These are phyloP conservation scores for Colinus virginianus DNA, from an alignment of 2,113 vertebrate genomes.

Conservation along the genomic window DNA sequence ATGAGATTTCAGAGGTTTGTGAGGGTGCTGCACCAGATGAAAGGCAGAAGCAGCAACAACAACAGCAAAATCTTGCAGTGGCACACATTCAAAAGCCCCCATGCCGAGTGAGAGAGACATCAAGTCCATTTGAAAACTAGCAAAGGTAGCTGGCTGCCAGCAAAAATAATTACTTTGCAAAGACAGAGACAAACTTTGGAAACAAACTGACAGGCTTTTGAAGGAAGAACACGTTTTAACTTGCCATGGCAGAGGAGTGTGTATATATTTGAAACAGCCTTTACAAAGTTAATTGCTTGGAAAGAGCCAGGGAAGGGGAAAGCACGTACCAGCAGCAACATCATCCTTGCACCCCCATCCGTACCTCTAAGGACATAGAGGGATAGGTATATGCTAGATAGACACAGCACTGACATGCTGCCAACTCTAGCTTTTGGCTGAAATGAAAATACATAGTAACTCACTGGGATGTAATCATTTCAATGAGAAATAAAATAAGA, in stretches of 20 bases:
- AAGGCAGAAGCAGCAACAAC: constrained; percentile 19
- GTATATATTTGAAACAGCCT: neutral
- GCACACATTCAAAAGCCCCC: constrained; percentile 11
- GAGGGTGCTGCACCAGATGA: neutral
- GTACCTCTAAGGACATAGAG: neutral
- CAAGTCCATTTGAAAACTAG: constrained; percentile 40
- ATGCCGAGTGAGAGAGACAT: constrained; percentile 34
- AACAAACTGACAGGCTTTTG: neutral
- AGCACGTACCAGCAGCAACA: neutral
- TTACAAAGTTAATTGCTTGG: neutral
- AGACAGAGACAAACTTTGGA: constrained; percentile 8
- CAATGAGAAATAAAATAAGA: neutral
- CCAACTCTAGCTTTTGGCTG: neutral
- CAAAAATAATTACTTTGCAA: constrained; percentile 56
- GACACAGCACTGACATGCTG: neutral
- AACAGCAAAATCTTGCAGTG: neutral
- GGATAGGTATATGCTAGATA: neutral
- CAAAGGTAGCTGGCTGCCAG: constrained; percentile 40
- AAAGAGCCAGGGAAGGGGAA: neutral
- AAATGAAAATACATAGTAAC: neutral
- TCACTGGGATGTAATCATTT: neutral
- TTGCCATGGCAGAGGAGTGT: neutral
- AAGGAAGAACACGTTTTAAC: neutral
- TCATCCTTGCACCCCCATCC: neutral
- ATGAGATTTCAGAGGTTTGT: rapidly evolving